A percentile compares a stretch with the other conserved stretches of the same genome.
These are phyloP conservation scores for Albula glossodonta DNA, from an alignment of 2,113 vertebrate genomes.

Conservation along the genomic window DNA sequence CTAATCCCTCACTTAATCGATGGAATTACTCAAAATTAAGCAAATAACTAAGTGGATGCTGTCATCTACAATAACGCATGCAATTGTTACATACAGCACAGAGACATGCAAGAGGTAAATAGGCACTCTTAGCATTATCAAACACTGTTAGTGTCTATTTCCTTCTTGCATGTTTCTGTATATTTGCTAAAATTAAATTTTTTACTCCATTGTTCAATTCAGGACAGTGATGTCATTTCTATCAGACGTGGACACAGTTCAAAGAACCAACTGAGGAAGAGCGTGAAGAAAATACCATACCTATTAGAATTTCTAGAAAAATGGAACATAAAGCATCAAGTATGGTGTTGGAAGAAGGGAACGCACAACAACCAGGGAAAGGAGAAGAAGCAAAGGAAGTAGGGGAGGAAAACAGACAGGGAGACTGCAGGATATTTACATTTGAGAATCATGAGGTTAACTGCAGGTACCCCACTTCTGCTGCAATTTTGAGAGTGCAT, in stretches of 20 bases:
- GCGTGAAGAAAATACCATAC: neutral
- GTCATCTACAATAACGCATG: neutral
- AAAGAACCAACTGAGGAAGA: neutral
- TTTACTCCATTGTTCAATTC: neutral
- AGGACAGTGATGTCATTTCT: neutral
- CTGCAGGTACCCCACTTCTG: neutral
- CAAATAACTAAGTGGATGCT: neutral
- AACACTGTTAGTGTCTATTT: no score
- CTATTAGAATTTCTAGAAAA: neutral
- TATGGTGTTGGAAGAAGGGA: neutral
- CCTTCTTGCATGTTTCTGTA: neutral
- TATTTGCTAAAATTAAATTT: neutral
- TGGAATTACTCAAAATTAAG: neutral
- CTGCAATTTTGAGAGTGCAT: neutral
- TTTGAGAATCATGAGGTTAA: neutral
- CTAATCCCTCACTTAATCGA: neutral
- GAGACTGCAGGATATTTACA: neutral
- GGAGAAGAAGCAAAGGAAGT: neutral
- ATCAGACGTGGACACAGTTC: neutral
- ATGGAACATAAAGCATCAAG: slow-evolving; percentile 6
- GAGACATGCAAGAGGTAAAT: no score
- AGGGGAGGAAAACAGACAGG: slow-evolving; percentile 2
- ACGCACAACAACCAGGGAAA: neutral
- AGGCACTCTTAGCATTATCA: no score
- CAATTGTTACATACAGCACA: no score